Base-by-base conservation (phyloP, 2,113 vertebrate species). In the Tragelaphus buxtoni region DNA sequence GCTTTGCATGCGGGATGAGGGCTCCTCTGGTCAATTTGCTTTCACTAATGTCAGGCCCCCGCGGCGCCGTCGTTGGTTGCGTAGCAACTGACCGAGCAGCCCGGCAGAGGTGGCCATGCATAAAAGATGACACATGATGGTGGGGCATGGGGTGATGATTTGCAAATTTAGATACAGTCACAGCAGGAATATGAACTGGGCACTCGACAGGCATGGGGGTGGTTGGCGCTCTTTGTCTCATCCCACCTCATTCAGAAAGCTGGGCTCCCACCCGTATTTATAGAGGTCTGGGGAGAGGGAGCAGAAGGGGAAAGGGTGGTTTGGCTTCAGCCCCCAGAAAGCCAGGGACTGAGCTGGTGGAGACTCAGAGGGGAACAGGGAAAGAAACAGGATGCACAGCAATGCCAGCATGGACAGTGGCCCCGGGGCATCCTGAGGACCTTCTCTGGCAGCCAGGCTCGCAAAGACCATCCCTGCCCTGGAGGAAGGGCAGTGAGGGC, bases 1-100 rank as follows among this genome's bases (percentile, higher is more conserved):
- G 99, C 99, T 99, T 99, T 99, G 99, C 99, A 99, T 99, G 98
- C 99, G 99, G 99, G 99, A 99, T 99, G 99, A 99, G 99, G 99
- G 98, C 99, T 99, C 99, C 99, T 99, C 99, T 99, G 99, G 99
- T 99, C 99, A 99, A 99, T 99, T 99, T 99, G 99, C 99, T 99
- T 99, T 99, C 99, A 99, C 99, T 99, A 99, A 99, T 99, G 99
- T 99, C 99, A 99, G 99, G 99, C 99, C 99, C 99, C 99, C 98
- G 99, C 96, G 98, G 99, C 98, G 99, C 99, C 98, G 98, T 99
- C 99, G 98, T 99, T 98, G 98, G 99, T 99, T 99, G 99, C 99
- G 98, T 99, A 99, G 99, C 99, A 99, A 99, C 99, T 98, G 98
- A 98, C 98, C 98, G 98, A 98, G 99, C 99, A 98, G 99, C 98